phyloP scores from a whole-genome alignment of 2,888 invertebrate species.

The Dascillus cervinus region DNA sequence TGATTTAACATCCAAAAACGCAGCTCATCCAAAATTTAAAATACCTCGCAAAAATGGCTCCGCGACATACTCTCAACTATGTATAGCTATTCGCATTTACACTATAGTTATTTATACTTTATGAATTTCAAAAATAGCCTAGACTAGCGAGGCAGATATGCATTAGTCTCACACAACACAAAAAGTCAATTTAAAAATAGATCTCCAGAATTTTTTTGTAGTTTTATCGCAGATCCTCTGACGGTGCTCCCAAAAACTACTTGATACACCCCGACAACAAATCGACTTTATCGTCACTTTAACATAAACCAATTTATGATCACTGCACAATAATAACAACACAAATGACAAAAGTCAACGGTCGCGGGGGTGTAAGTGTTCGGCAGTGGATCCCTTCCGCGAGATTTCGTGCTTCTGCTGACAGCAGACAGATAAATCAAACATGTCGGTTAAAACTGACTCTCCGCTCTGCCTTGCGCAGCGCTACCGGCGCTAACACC shows the following conservation, averaged over 20 bases:
- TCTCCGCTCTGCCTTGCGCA: constrained; percentile 23
- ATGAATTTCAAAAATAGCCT: constrained; percentile 40
- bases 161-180: constrained; percentile 37
- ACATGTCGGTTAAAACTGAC: constrained; percentile 35
- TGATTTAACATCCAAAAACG: constrained; percentile 10
- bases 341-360: constrained; percentile 13
- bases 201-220: constrained; percentile 35
- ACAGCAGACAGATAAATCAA: constrained; percentile 37
- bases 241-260: constrained; percentile 41
- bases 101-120: constrained; percentile 40
- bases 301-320: constrained; percentile 9
- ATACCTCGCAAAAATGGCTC: constrained; percentile 35
- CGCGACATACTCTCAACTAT: constrained; percentile 34
- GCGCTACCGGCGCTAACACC: constrained; percentile 20
- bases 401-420: constrained; percentile 26
- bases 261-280: constrained; percentile 41
- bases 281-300: constrained; percentile 24
- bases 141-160: constrained; percentile 37
- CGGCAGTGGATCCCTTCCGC: constrained; percentile 22
- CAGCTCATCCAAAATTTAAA: constrained; percentile 20
- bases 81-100: constrained; percentile 33
- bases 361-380: constrained; percentile 23
- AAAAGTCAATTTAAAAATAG: constrained; percentile 43
- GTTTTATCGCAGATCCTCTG: constrained; percentile 37
- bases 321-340: constrained; percentile 11